These are phyloP conservation scores for Sardinella longiceps DNA, from an alignment of 2,797 vertebrate species.

Conservation along the genomic window DNA sequence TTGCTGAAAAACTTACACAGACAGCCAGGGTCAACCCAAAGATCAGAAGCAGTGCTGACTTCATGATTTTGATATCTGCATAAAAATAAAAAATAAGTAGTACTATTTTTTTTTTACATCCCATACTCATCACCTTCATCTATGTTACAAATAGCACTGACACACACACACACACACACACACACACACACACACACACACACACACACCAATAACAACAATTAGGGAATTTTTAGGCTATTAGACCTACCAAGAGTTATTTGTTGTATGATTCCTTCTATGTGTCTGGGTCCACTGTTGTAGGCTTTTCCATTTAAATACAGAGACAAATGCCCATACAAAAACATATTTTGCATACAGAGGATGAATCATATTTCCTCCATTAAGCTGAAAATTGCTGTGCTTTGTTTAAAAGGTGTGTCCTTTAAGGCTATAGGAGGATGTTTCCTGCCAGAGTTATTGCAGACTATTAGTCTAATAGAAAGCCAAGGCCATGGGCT, in stretches of 20 bases:
- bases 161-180: background rate
- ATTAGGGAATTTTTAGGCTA: background rate
- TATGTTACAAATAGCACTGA: background rate
- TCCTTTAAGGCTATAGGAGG: background rate
- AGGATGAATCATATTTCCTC: background rate
- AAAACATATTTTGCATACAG: background rate
- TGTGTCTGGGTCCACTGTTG: background rate
- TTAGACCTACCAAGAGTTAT: background rate
- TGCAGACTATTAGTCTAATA: too few relatives aligned
- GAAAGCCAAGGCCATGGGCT: too few relatives aligned
- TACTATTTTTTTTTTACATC: too few relatives aligned
- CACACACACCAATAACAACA: background rate
- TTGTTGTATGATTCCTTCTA: background rate
- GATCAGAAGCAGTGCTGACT: background rate
- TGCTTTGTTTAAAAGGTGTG: background rate
- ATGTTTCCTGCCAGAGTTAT: background rate
- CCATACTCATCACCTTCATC: too few relatives aligned
- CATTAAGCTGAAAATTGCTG: background rate
- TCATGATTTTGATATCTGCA: background rate
- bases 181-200: background rate
- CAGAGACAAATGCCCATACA: background rate
- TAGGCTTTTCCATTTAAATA: background rate
- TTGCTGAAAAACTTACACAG: constrained; percentile 1
- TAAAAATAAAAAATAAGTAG: background rate
- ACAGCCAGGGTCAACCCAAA: background rate